Conservation (phyloP, 2,888 invertebrate genomes). For the Morpho achilles region DNA sequence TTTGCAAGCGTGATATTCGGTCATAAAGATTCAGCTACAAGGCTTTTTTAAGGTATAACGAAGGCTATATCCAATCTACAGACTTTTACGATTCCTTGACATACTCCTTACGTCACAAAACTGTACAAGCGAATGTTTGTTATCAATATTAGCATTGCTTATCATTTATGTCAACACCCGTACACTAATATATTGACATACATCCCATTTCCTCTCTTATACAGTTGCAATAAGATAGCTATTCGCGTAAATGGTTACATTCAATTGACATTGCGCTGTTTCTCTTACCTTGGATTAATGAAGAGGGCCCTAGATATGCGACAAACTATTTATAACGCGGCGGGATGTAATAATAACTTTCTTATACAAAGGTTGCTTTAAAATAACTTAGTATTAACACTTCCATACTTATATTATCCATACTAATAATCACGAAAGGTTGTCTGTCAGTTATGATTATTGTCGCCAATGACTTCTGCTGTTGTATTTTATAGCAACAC, state of each 20-base stretch:
- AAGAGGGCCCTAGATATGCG: constrained; percentile 3
- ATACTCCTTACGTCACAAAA: constrained; percentile 4
- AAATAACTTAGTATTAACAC: background rate
- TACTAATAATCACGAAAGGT: background rate
- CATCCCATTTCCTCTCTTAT: background rate
- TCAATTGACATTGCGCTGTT: background rate
- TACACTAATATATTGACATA: background rate
- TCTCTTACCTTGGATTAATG: background rate
- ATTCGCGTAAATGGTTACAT: background rate
- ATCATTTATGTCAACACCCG: constrained; percentile 7
- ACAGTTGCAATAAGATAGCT: background rate
- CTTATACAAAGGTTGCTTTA: background rate
- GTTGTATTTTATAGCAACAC: too few species aligned
- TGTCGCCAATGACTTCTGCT: background rate
- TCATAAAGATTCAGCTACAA: background rate
- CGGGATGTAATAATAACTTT: background rate
- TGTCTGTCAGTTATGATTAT: background rate
- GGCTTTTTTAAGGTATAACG: background rate
- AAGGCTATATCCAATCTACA: background rate
- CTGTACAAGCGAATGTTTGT: constrained; percentile 8
- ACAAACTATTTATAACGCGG: background rate
- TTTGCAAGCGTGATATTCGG: background rate
- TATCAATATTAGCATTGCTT: constrained; percentile 20
- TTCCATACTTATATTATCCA: background rate
- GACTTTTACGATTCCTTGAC: constrained; percentile 7